Evolutionary conservation across 2,888 invertebrate species (phyloP).

Genomic region (Heliconius charithonia): DNA sequence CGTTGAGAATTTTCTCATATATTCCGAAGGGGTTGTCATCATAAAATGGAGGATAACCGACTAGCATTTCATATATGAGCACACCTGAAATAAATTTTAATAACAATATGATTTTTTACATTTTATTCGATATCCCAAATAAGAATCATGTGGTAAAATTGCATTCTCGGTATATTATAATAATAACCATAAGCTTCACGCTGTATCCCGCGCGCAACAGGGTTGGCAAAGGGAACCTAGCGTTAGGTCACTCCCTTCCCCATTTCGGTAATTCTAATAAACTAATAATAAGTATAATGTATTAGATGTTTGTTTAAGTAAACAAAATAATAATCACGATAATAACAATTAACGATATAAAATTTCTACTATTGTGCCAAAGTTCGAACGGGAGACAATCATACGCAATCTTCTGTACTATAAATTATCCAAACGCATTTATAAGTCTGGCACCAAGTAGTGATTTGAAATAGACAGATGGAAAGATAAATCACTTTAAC

Average conservation of each 20-base stretch:
- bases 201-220: too few species aligned
- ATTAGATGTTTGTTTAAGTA: neutral
- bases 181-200: too few species aligned
- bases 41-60: constrained; percentile 97
- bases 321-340: constrained; percentile 5
- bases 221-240: too few species aligned
- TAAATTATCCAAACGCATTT: constrained; percentile 58
- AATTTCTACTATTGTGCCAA: constrained; percentile 50
- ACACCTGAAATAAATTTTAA: constrained; percentile 85
- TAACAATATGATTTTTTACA: neutral
- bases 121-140: neutral
- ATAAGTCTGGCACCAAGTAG: constrained; percentile 57
- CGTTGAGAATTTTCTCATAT: constrained; percentile 97
- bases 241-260: too few species aligned
- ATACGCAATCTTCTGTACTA: constrained; percentile 53
- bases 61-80: constrained; percentile 95
- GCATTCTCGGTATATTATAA: neutral
- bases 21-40: constrained; percentile 98
- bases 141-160: neutral
- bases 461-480: constrained; percentile 50
- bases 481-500: constrained; percentile 59
- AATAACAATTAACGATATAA: constrained; percentile 36
- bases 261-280: too few species aligned
- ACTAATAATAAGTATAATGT: neutral
- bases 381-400: constrained; percentile 50